Evolutionary conservation across 2,113 vertebrate genomes (phyloP).

Genomic region (Guaruba guarouba): DNA sequence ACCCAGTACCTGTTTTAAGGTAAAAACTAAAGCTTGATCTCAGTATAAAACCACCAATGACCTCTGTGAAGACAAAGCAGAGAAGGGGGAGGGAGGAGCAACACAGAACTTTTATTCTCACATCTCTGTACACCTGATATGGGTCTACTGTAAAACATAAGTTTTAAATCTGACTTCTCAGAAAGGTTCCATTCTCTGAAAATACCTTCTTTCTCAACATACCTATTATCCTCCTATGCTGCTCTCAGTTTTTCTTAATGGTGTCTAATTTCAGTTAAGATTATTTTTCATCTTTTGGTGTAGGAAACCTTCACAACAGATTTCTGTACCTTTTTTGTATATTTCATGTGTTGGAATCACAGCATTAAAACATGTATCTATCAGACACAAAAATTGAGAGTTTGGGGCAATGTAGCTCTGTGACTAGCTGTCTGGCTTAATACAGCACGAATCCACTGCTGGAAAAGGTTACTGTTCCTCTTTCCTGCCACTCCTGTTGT

Average conservation of each 20-base stretch:
- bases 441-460: neutral
- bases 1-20: neutral
- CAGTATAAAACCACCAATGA: neutral
- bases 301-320: neutral
- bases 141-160: neutral
- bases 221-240: rapidly evolving
- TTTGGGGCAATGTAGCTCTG: neutral
- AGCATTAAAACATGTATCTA: neutral
- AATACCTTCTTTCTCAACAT: neutral
- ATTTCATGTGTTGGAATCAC: neutral
- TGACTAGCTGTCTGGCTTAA: neutral
- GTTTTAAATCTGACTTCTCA: neutral
- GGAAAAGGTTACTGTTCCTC: neutral
- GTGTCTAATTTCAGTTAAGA: neutral
- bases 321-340: neutral
- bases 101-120: neutral
- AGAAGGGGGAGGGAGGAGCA: rapidly evolving
- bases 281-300: neutral
- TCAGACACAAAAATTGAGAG: neutral
- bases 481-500: neutral
- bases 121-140: neutral
- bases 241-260: neutral
- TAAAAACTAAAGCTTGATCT: neutral
- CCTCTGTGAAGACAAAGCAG: neutral
- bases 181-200: neutral